A percentile compares a stretch with the other conserved stretches of the same genome.
Conservation (phyloP, 92 coral and sea anemone genomes). For the Siderastrea siderea region DNA sequence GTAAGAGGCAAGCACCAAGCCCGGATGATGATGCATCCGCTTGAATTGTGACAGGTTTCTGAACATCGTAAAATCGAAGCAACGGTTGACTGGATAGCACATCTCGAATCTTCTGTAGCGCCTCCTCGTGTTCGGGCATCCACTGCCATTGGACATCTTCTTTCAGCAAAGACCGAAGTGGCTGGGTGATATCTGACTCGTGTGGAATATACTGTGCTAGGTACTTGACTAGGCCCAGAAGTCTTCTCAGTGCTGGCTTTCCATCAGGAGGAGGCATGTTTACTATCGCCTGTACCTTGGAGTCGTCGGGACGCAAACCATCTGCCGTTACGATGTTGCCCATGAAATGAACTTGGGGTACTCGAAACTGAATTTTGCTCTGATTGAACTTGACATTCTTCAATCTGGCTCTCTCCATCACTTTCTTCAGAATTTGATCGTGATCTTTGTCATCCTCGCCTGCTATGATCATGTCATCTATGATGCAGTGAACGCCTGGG, state of each 20-base stretch:
- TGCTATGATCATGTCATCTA: slow-evolving; percentile 58
- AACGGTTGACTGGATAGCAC: slow-evolving; percentile 17
- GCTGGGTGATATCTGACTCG: slow-evolving; percentile 30
- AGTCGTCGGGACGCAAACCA: slow-evolving; percentile 1
- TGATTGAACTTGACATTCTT: slow-evolving; percentile 40
- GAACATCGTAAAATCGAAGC: slow-evolving; percentile 22
- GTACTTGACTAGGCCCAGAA: slow-evolving; percentile 42
- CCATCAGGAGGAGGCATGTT: slow-evolving; percentile 28
- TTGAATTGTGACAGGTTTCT: slow-evolving; percentile 30
- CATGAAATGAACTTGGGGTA: slow-evolving; percentile 5
- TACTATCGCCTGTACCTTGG: slow-evolving; percentile 5
- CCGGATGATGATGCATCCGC: slow-evolving; percentile 27
- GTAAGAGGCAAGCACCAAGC: slow-evolving; percentile 37
- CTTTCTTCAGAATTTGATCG: slow-evolving; percentile 27
- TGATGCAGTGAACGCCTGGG: slow-evolving; percentile 38
- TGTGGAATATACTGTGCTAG: slow-evolving; percentile 41
- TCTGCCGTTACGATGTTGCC: slow-evolving; percentile 21
- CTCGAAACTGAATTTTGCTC: slow-evolving; percentile 28
- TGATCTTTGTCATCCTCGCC: slow-evolving; percentile 38
- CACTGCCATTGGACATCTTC: slow-evolving; percentile 37
- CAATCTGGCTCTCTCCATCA: slow-evolving; percentile 34
- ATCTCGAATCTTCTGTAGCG: slow-evolving; percentile 1
- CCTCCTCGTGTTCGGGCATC: slow-evolving; percentile 12
- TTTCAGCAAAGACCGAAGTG: slow-evolving; percentile 31
- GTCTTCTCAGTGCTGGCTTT: slow-evolving; percentile 39